Evolutionary conservation across 2,888 invertebrate genomes (phyloP).

Genomic region (Synergus laeviventris): DNA sequence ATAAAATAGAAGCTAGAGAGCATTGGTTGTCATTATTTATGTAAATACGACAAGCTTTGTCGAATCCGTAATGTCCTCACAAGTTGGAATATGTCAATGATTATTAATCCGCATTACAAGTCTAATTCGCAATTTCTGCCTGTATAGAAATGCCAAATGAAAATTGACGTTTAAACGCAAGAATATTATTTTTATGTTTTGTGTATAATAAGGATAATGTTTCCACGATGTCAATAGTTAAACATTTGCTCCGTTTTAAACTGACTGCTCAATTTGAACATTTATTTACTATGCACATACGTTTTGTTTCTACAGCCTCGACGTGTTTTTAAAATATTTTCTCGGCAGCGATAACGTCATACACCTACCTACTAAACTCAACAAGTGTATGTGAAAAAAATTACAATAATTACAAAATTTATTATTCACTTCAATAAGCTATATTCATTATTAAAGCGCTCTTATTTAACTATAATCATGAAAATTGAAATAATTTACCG

Average conservation of each 20-base stretch:
- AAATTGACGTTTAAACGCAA: constrained; percentile 52
- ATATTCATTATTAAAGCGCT: too few species aligned
- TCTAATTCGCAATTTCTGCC: constrained; percentile 61
- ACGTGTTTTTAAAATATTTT: neutral
- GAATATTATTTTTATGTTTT: constrained; percentile 41
- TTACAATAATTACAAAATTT: neutral
- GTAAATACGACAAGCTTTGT: constrained; percentile 69
- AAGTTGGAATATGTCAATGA: constrained; percentile 67
- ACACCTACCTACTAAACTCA: neutral
- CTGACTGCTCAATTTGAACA: constrained; percentile 1
- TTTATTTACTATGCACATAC: constrained; percentile 9
- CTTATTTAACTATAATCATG: neutral
- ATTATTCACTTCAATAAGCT: neutral
- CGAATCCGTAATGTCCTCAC: constrained; percentile 69
- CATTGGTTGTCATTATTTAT: constrained; percentile 67
- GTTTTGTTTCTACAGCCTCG: neutral
- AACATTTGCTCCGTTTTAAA: constrained; percentile 3
- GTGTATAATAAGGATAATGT: neutral
- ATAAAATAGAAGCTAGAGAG: constrained; percentile 42
- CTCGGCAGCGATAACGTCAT: neutral
- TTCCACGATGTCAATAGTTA: constrained; percentile 3
- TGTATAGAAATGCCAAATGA: constrained; percentile 45
- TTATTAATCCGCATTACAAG: constrained; percentile 68
- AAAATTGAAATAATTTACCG: neutral
- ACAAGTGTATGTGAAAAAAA: neutral